Percentiles rank a stretch among this genome's conserved stretches.
These are phyloP conservation scores for Lipophrys pholis DNA, from an alignment of 2,113 vertebrate genomes.

Conservation along the genomic window DNA sequence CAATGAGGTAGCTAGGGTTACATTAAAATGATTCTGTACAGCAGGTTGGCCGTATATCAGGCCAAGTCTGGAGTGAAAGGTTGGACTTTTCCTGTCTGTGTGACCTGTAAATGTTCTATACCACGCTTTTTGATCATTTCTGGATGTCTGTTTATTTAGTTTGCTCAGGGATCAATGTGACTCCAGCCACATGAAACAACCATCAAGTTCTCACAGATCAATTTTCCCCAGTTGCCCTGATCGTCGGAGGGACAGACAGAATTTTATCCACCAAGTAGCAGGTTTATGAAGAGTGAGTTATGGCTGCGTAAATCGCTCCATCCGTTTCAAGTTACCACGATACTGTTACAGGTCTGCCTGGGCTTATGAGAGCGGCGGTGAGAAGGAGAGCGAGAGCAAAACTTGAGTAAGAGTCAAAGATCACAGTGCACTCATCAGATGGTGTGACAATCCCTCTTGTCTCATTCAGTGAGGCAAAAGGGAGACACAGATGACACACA, in stretches of 20 bases:
- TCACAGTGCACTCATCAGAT: slow-evolving; percentile 60
- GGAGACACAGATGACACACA: slow-evolving; percentile 50
- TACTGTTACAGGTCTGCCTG: slow-evolving; percentile 54
- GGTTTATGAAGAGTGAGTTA: slow-evolving; percentile 81
- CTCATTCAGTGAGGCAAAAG: slow-evolving; percentile 53
- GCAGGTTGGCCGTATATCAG: slow-evolving; percentile 11
- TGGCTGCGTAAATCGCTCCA: slow-evolving; percentile 70
- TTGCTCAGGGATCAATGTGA: slow-evolving; percentile 61
- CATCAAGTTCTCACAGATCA: slow-evolving; percentile 52
- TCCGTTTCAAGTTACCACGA: slow-evolving; percentile 74
- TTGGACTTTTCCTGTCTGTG: slow-evolving; percentile 20
- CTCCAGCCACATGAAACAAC: slow-evolving; percentile 31
- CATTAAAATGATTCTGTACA: slow-evolving; percentile 29
- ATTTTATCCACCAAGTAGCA: slow-evolving; percentile 78
- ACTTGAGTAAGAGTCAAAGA: slow-evolving; percentile 60
- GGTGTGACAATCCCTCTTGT: slow-evolving; percentile 65
- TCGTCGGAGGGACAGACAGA: slow-evolving; percentile 46
- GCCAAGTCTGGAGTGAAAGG: slow-evolving; percentile 2
- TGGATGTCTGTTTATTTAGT: slow-evolving; percentile 57
- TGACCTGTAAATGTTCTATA: slow-evolving; percentile 50
- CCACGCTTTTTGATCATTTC: slow-evolving; percentile 57
- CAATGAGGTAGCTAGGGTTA: slow-evolving; percentile 32
- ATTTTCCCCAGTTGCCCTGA: slow-evolving; percentile 50
- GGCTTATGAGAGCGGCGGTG: slow-evolving; percentile 35
- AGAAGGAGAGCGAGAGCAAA: slow-evolving; percentile 43